phyloP scores from a whole-genome alignment of 2,113 vertebrate genomes.

The Choloepus hoffmanni region DNA sequence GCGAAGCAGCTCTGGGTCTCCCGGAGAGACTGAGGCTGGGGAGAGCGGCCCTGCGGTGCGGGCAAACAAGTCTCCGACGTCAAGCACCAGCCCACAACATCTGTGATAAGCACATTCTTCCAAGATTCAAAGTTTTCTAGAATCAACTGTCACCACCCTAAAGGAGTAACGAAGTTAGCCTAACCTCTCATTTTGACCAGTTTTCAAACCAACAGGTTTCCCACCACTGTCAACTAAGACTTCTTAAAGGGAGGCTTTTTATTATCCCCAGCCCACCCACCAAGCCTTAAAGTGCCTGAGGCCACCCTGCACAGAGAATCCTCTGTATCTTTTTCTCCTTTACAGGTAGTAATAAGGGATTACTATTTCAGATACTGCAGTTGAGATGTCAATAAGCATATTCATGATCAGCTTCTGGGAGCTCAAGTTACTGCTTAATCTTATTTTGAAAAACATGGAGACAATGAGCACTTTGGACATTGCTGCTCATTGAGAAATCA shows the following conservation, averaged over 20 bases:
- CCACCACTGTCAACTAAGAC: background rate
- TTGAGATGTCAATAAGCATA: background rate
- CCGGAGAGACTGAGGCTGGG: conserved; percentile 40
- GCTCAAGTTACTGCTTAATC: conserved; percentile 6
- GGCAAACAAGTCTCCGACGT: background rate
- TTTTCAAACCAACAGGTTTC: background rate
- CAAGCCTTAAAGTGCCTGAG: background rate
- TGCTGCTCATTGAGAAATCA: conserved; percentile 21
- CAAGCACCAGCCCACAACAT: background rate
- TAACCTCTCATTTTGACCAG: background rate
- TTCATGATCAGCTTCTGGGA: conserved; percentile 35
- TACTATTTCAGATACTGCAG: background rate
- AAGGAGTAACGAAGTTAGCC: background rate
- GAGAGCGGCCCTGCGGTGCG: background rate
- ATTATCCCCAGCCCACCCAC: background rate
- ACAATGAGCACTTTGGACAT: background rate
- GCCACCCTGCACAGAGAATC: background rate
- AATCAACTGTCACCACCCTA: background rate
- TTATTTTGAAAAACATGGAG: conserved; percentile 7
- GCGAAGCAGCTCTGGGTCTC: background rate
- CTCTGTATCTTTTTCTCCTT: background rate
- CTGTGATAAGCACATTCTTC: background rate
- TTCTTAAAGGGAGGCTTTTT: background rate
- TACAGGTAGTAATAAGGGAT: background rate
- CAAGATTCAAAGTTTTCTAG: background rate